A percentile compares a stretch with the other conserved stretches of the same genome.
These are phyloP conservation scores for Cynocephalus volans DNA, from an alignment of 2,113 vertebrate species.

Conservation along the genomic window DNA sequence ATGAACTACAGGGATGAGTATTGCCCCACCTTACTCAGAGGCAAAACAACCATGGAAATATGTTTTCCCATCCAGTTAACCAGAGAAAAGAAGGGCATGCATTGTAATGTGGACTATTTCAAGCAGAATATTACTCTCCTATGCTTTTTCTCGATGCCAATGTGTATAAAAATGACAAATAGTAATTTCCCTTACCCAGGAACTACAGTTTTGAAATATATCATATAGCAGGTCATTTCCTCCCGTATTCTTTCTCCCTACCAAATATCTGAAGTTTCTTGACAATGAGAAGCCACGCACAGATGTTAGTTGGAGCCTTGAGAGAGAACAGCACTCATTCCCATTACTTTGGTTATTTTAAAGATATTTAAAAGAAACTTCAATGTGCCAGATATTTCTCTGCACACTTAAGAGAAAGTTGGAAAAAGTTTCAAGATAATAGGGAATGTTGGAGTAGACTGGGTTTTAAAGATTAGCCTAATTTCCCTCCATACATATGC, in stretches of 20 bases:
- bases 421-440: background rate
- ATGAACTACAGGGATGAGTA: background rate
- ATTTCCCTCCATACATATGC: background rate
- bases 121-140: background rate
- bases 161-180: constrained; percentile 29
- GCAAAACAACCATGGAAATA: background rate
- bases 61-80: constrained; percentile 27
- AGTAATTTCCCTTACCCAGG: constrained; percentile 27
- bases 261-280: background rate
- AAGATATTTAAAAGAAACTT: constrained; percentile 41
- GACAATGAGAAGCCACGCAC: background rate
- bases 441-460: background rate
- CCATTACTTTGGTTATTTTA: constrained; percentile 14
- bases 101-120: background rate
- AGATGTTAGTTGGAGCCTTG: background rate
- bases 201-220: constrained; percentile 13
- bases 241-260: background rate
- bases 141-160: background rate
- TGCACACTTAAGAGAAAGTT: background rate
- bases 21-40: background rate
- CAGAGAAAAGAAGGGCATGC: background rate
- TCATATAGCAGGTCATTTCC: background rate
- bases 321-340: background rate
- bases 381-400: background rate
- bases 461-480: background rate